Percentiles rank a stretch among this genome's conserved stretches.
phyloP scores from a whole-genome alignment of 2,797 vertebrate species.

The Poeciliopsis infans region DNA sequence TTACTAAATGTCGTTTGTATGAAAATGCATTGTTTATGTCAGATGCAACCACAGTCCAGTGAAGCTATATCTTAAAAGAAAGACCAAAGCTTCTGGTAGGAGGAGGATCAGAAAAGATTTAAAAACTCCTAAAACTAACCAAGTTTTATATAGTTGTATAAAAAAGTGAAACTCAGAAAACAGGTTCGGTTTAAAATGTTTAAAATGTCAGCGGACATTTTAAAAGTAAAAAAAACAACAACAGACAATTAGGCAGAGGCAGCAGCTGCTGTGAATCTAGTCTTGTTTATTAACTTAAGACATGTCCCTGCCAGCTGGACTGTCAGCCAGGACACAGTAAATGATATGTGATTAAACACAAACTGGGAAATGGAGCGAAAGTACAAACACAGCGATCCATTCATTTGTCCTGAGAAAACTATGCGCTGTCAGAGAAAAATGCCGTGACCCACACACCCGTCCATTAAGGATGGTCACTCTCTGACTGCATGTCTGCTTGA shows the following conservation, averaged over 20 bases:
- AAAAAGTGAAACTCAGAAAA: constrained; percentile 17
- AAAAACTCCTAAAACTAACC: neutral
- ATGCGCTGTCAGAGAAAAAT: constrained; percentile 31
- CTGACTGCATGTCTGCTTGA: constrained; percentile 38
- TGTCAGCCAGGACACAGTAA: constrained; percentile 41
- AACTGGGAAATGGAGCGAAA: constrained; percentile 77
- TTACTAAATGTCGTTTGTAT: neutral
- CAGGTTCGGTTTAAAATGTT: neutral
- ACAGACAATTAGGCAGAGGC: constrained; percentile 1
- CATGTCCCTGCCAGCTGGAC: constrained; percentile 23
- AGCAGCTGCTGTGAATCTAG: constrained; percentile 28
- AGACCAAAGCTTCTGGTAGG: neutral
- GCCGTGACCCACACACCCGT: constrained; percentile 44
- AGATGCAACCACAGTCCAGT: neutral
- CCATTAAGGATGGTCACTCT: constrained; percentile 48
- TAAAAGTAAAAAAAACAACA: constrained; percentile 3
- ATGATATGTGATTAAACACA: constrained; percentile 64
- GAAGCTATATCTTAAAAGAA: neutral
- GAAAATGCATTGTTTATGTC: neutral
- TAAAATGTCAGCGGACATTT: constrained; percentile 9
- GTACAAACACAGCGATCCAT: constrained; percentile 75
- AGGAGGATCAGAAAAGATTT: neutral
- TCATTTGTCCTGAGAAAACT: constrained; percentile 55
- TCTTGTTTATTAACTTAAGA: constrained; percentile 40
- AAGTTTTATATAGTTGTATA: neutral